A percentile compares a stretch with the other conserved stretches of the same genome.
phyloP scores from a whole-genome alignment of 2,797 vertebrate genomes.

The Epinephelus malabaricus region DNA sequence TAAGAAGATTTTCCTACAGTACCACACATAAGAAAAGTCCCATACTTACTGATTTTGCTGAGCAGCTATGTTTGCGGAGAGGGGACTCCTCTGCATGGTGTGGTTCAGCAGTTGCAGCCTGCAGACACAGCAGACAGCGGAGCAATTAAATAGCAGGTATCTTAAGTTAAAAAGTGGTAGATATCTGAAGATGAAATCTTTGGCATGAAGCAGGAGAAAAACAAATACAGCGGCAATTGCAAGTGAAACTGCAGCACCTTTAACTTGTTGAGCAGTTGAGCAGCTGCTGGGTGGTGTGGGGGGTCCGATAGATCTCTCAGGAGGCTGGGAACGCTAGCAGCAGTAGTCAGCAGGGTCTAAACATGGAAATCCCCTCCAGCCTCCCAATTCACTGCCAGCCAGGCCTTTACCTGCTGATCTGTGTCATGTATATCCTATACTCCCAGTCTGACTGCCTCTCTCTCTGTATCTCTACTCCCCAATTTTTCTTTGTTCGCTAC shows the following conservation, averaged over 20 bases:
- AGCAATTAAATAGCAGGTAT: background rate
- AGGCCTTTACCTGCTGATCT: conserved; percentile 45
- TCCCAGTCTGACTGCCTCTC: conserved; percentile 1
- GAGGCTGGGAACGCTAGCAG: conserved; percentile 31
- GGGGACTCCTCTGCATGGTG: conserved; percentile 56
- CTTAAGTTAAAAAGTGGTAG: background rate
- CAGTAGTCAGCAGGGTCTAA: conserved; percentile 62
- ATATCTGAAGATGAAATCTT: background rate
- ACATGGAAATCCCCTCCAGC: conserved; percentile 67
- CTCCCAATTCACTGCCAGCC: conserved; percentile 27
- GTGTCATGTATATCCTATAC: conserved; percentile 5
- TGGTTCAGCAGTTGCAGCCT: conserved; percentile 24
- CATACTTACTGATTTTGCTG: conserved; percentile 67
- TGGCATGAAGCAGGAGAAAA: background rate
- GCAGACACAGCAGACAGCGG: conserved; percentile 9
- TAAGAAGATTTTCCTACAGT: background rate
- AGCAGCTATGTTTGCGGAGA: conserved; percentile 10
- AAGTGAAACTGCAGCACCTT: conserved; percentile 35
- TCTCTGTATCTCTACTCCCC: background rate
- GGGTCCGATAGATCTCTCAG: conserved; percentile 16
- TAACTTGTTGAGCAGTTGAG: conserved; percentile 27
- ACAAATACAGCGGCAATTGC: background rate
- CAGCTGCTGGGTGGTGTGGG: conserved; percentile 22
- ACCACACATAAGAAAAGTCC: background rate
- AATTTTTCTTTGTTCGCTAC: background rate